A percentile compares a stretch with the other conserved stretches of the same genome.
Evolutionary conservation across 92 coral and sea anemone genomes (phyloP).

Genomic region (Isaurus tuberculatus): DNA sequence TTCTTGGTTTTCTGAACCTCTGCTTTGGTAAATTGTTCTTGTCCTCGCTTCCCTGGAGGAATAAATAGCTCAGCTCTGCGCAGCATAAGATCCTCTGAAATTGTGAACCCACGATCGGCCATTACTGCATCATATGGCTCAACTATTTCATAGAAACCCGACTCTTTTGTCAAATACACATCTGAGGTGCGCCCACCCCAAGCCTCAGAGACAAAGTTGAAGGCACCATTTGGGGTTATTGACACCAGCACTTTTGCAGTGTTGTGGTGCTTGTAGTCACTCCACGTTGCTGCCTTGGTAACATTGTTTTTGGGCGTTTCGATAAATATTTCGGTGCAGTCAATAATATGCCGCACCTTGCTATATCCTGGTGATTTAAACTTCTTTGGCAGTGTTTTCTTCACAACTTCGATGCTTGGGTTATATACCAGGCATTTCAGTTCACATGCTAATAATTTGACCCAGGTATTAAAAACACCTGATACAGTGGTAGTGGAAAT

Average conservation of each 20-base stretch:
- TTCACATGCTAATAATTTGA: constrained; percentile 59
- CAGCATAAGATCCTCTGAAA: constrained; percentile 33
- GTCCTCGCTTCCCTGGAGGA: constrained; percentile 43
- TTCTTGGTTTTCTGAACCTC: constrained; percentile 35
- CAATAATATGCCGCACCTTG: constrained; percentile 62
- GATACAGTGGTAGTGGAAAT: constrained; percentile 50
- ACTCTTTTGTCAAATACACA: constrained; percentile 69
- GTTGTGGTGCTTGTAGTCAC: constrained; percentile 65
- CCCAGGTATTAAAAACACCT: constrained; percentile 64
- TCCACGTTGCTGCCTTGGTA: constrained; percentile 66
- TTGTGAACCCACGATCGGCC: constrained; percentile 53
- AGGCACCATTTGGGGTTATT: constrained; percentile 71
- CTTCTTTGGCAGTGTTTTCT: constrained; percentile 63
- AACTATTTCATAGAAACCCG: constrained; percentile 57
- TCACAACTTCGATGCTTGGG: constrained; percentile 55
- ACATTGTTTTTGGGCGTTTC: constrained; percentile 72
- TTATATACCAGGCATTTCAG: constrained; percentile 62
- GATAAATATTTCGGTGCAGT: constrained; percentile 68
- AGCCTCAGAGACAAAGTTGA: constrained; percentile 60
- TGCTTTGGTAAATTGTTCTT: constrained; percentile 35
- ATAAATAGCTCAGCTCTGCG: constrained; percentile 33
- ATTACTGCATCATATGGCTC: constrained; percentile 63
- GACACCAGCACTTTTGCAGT: constrained; percentile 66
- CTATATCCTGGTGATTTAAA: constrained; percentile 62
- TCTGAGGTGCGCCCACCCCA: constrained; percentile 67